Conservation (phyloP, 2,113 vertebrate species). For the Scolopax mira region DNA sequence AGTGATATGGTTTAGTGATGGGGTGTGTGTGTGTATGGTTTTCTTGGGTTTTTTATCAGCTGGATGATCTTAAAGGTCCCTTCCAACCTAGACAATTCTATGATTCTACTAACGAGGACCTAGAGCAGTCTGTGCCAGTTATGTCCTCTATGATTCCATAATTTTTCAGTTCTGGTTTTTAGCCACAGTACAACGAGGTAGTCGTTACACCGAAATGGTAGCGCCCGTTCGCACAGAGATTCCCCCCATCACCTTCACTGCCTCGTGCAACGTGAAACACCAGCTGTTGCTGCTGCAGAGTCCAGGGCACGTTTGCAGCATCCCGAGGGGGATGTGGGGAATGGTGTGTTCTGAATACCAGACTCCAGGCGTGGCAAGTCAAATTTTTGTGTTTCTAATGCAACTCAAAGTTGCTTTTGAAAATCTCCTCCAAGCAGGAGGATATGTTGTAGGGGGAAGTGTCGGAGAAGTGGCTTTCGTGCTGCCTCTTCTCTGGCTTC, state of each 20-base stretch:
- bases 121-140: background rate
- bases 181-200: background rate
- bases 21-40: too few relatives aligned
- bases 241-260: fast-evolving
- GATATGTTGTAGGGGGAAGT: background rate
- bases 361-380: background rate
- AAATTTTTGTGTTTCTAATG: background rate
- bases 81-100: too few relatives aligned
- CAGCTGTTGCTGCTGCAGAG: background rate
- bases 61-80: too few relatives aligned
- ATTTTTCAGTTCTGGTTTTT: background rate
- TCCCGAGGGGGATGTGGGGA: background rate
- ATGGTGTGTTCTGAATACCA: background rate
- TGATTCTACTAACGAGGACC: background rate
- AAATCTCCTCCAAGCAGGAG: background rate
- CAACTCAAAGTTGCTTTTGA: background rate
- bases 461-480: background rate
- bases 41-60: too few relatives aligned
- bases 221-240: fast-evolving
- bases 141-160: background rate
- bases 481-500: background rate
- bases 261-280: background rate
- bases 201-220: background rate
- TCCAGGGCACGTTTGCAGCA: fast-evolving
- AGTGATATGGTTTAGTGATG: too few relatives aligned